Base-by-base conservation (phyloP, 2,797 vertebrate species). In the Tamandua tetradactyla region DNA sequence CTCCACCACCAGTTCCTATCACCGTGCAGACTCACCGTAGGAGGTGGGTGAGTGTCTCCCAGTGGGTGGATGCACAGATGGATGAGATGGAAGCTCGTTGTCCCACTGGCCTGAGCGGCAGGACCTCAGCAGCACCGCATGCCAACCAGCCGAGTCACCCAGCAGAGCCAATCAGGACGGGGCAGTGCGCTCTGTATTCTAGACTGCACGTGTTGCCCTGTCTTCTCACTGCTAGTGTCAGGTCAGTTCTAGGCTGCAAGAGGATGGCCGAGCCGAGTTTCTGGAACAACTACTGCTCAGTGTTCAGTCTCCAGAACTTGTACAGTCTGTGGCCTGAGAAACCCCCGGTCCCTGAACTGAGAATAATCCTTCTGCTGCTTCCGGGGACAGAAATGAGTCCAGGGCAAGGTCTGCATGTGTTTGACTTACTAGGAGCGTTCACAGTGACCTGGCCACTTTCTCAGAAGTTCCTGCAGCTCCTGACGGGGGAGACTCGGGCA, bases 261-360 rank as follows among this genome's bases (percentile, higher is more conserved):
- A 25, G 9, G 44, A 68, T 32, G 52, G 18, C 47, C 62, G 3
- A 17, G 35, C 30, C 22, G 64, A 83, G 27, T 57, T 69, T 83
- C 59, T 30, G 9, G 27, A 64, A 32, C 66, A 79, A 52, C 22
- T 42, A 12, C 83, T 80, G 15, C 11, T 68, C 42, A 64, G 35
- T 40, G 17, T n/a, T 61, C 27, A 25, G 32, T 42, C 47, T 66
- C 44, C 47, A 8, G 0, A 17, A 52, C 49, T 42, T n/a, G 10
- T 30, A 49, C n/a, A 6, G 5, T 78, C 18, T 23, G 5, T 61
- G 55, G 30, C 52, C 44, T 55, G 25, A 13, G 76, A 95, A 87
- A 32, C 0, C 2, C 6, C 49, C 62, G 10, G 0, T 49, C 49
- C 42, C 7, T 14, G 27, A 8, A 22, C 32, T 66, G 40, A 47